A percentile compares a stretch with the other conserved stretches of the same genome.
Conservation (phyloP, 2,797 vertebrate genomes). For the Pseudomugil tenellus region DNA sequence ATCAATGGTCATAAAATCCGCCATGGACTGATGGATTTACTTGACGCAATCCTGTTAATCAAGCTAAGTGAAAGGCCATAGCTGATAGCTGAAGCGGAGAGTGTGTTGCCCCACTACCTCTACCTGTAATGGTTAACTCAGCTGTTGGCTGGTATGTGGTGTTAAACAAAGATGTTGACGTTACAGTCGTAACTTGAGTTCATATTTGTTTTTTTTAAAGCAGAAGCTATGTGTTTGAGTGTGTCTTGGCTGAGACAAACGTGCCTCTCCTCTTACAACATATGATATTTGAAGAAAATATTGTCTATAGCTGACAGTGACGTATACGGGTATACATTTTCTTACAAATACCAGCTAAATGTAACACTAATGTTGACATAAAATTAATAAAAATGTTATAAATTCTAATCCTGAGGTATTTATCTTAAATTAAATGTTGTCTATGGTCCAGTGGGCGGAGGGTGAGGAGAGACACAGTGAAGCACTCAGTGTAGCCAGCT, state of each 20-base stretch:
- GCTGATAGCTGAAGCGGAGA: constrained; percentile 38
- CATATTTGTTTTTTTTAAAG: constrained; percentile 54
- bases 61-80: constrained; percentile 70
- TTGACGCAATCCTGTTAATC: constrained; percentile 60
- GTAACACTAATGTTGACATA: constrained; percentile 27
- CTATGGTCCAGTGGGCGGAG: constrained; percentile 38
- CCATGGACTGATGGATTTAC: constrained; percentile 59
- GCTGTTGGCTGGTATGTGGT: constrained; percentile 27
- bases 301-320: constrained; percentile 7
- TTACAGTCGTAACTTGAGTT: constrained; percentile 52
- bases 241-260: constrained; percentile 9
- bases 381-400: neutral
- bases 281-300: neutral
- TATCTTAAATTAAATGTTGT: constrained; percentile 50
- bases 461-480: constrained; percentile 41
- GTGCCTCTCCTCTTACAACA: constrained; percentile 1
- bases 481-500: constrained; percentile 66
- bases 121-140: constrained; percentile 64
- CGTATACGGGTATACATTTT: constrained; percentile 9
- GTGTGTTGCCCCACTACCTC: constrained; percentile 14
- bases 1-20: constrained; percentile 70
- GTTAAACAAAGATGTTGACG: constrained; percentile 47
- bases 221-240: constrained; percentile 9
- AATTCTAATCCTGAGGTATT: constrained; percentile 34
- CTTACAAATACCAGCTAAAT: constrained; percentile 8